Evolutionary conservation across 2,797 vertebrate species (phyloP).

Genomic region (Chaetophractus vellerosus): DNA sequence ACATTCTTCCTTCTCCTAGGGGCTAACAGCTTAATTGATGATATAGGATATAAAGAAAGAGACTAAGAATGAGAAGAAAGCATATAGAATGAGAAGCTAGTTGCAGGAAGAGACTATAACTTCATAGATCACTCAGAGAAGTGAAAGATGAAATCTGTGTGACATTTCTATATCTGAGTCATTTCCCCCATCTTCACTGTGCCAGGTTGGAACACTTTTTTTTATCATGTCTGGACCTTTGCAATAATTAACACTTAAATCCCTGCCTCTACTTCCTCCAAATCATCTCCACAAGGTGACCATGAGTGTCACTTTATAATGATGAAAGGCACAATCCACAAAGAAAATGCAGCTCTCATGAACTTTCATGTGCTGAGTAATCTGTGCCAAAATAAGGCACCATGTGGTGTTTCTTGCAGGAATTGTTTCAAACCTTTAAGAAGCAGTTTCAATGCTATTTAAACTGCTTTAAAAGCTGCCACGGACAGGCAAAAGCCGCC

Average conservation of each 20-base stretch:
- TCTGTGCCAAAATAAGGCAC: not conserved
- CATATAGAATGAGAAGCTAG: not conserved
- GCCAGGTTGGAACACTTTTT: not conserved
- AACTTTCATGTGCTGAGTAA: not conserved
- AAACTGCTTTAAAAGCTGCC: too few relatives aligned
- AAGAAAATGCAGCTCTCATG: not conserved
- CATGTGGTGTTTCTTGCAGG: not conserved
- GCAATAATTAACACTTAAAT: not conserved
- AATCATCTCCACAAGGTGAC: constrained; percentile 9
- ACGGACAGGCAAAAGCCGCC: too few relatives aligned
- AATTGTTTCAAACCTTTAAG: constrained; percentile 44
- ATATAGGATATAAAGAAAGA: not conserved
- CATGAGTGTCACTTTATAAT: not conserved
- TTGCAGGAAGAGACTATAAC: not conserved
- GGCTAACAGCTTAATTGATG: constrained; percentile 4
- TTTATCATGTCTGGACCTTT: not conserved
- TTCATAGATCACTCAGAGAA: not conserved
- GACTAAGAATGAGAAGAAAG: not conserved
- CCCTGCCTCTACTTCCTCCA: not conserved
- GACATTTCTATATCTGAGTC: not conserved
- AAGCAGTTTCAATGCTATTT: not conserved
- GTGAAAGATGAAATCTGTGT: not conserved
- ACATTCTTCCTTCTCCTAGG: not conserved
- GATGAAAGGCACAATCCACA: not conserved
- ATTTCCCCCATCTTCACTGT: not conserved